These are phyloP conservation scores for Isoperla grammatica DNA, from an alignment of 2,888 invertebrate genomes.

Conservation along the genomic window DNA sequence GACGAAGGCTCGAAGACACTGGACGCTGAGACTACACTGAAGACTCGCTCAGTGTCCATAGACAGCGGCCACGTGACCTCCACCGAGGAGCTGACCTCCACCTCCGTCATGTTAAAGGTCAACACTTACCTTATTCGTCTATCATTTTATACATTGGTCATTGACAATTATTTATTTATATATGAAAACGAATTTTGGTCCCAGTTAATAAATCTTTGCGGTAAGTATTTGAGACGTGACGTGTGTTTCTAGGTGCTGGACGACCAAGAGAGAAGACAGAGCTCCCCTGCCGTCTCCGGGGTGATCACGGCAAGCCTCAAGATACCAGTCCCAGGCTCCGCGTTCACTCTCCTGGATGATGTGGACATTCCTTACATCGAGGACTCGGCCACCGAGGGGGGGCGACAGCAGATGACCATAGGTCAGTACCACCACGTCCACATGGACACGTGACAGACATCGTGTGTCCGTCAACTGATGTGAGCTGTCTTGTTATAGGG, in stretches of 20 bases:
- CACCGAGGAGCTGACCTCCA: not conserved
- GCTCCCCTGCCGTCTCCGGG: slow-evolving; percentile 52
- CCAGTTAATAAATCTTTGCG: too few relatives aligned
- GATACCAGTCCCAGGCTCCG: slow-evolving; percentile 55
- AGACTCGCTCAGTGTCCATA: slow-evolving; percentile 18
- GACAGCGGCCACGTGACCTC: slow-evolving; percentile 6
- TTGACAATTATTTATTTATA: too few relatives aligned
- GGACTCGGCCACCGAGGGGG: slow-evolving; percentile 42
- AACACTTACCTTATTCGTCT: too few relatives aligned
- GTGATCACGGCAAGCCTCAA: slow-evolving; percentile 76
- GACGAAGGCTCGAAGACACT: not conserved
- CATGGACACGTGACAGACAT: too few relatives aligned
- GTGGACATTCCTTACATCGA: slow-evolving; percentile 65
- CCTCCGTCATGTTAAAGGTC: slow-evolving; percentile 36
- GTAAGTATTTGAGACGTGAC: too few relatives aligned
- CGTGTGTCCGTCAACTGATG: too few relatives aligned
- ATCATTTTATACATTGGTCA: too few relatives aligned
- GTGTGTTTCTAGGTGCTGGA: slow-evolving; percentile 43
- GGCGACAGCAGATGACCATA: slow-evolving; percentile 42
- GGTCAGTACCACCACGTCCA: too few relatives aligned
- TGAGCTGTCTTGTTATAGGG: slow-evolving; percentile 37
- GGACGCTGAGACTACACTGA: not conserved
- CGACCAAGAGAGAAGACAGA: slow-evolving; percentile 49
- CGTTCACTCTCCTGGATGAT: slow-evolving; percentile 52
- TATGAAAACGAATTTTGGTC: too few relatives aligned